Base-by-base conservation (phyloP, 2,113 vertebrate species). In the Podarcis muralis region DNA sequence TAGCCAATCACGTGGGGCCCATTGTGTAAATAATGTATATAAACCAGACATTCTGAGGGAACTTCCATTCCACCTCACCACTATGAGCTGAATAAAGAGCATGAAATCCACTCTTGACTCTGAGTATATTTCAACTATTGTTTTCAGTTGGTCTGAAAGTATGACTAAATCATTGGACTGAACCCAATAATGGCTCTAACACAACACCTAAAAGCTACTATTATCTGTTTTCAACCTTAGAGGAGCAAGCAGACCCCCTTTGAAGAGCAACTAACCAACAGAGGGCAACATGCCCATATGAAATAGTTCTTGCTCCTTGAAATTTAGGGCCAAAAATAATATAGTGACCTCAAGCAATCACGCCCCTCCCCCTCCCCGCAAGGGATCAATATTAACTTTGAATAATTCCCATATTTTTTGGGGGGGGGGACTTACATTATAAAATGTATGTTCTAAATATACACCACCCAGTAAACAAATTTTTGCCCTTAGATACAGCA, bases 241-340 rank as follows among this genome's bases (percentile, higher is more conserved):
- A 79, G 68, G 30, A 86, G 20, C 59, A 48, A 86, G 6, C 3
- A n/a, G 7, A 57, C 18, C 59, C 78, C 35, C 57, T 86, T 66
- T 68, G 75, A 78, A 6, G 30, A 68, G n/a, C 37, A 79, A 35
- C 62, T 25, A 69, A 79, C 85, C 85, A 86, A 86, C 27, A 86
- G 85, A 86, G 85, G 85, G 85, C 85, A 86, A 86, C 62, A 79
- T 68, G 76, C 62, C 40, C 74, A 86, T 43, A 85, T 74, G 32
- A 59, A 75, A 75, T 75, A 35, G 59, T 85, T 25, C 66, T 62
- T 75, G n/a, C 48, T 81, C 18, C 48, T 85, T 85, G n/a, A 25
- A 85, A 84, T 74, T 65, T n/a, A 32, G 53, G 11, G 18, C n/a
- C 62, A 68, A 83, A 83, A 48, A 78, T 68, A 43, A 48, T 68